Conservation (phyloP, 2,113 vertebrate species). For the Bombycilla garrulus region DNA sequence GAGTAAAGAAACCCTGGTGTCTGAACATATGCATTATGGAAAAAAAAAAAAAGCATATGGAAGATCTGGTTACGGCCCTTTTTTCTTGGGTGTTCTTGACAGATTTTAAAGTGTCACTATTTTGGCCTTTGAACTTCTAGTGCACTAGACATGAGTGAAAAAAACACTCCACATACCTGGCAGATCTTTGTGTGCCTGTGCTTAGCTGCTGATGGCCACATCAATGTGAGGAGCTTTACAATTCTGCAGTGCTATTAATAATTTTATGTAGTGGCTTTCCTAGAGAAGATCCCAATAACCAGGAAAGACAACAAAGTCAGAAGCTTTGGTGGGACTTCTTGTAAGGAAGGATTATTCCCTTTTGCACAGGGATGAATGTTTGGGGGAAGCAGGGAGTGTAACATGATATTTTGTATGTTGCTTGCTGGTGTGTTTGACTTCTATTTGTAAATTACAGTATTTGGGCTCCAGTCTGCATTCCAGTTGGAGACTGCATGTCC, state of each 20-base stretch:
- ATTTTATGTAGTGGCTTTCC: neutral
- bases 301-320: neutral
- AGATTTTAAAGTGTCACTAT: neutral
- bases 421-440: neutral
- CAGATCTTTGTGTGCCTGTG: neutral
- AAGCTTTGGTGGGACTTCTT: neutral
- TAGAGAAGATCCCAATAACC: neutral
- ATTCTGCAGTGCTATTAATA: neutral
- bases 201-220: neutral
- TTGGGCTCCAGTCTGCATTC: neutral
- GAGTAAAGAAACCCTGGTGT: neutral
- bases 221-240: neutral
- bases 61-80: neutral
- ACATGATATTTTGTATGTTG: neutral
- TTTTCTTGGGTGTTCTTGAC: neutral
- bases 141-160: neutral
- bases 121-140: neutral
- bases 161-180: neutral
- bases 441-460: neutral
- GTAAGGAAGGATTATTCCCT: neutral
- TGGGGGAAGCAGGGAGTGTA: neutral
- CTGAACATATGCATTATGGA: neutral
- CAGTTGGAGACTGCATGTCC: neutral
- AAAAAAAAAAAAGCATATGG: neutral
- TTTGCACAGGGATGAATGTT: neutral